Base-by-base conservation (phyloP, 2,113 vertebrate species). In the Phasianus colchicus region DNA sequence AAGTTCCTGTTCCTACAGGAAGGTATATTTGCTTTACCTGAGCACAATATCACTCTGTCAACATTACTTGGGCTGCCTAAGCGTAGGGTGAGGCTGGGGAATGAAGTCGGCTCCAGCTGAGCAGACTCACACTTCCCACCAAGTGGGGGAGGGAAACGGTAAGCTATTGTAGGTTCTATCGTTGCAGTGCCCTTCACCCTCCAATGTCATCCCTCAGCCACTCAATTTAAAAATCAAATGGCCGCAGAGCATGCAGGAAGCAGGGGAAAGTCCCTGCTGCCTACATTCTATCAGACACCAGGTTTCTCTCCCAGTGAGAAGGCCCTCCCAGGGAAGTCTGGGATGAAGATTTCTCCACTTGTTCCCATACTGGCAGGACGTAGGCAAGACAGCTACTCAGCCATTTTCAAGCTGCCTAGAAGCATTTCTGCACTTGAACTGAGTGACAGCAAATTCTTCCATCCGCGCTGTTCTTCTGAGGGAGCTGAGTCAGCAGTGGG, bases 1-100 rank as follows among this genome's bases (percentile, higher is more conserved):
- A 93, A 90, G 96, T 96, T 97, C 96, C 97, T 97, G 95, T 81
- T 97, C 64, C 57, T 75, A 24, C n/a, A 1, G 17, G 66, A 93
- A 93, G 54, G 81, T 91, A 1, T 97, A 83, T 97, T 97, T 97
- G 88, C 80, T 96, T 94, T 97, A 81, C 45, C 78, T 79, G 72
- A 90, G 48, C 22, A 13, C 52, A 60, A 29, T 83, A 78, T 80
- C 55, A 60, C 60, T 95, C 76, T 95, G 96, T 96, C 96, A 97
- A 97, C 84, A 97, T 77, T 88, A 64, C 6, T 3, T 55, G 67
- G 83, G 63, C 84, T 93, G 83, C 27, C 72, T 66, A 66, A 88
- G 32, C 25, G 25, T 11, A 67, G 69, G 81, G 71, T 70, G 90
- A 92, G 90, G 71, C 72, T 85, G 57, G 36, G 48, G 17, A 76